These are phyloP conservation scores for Sylvicola cinctus DNA, from an alignment of 2,888 invertebrate species.

Conservation along the genomic window DNA sequence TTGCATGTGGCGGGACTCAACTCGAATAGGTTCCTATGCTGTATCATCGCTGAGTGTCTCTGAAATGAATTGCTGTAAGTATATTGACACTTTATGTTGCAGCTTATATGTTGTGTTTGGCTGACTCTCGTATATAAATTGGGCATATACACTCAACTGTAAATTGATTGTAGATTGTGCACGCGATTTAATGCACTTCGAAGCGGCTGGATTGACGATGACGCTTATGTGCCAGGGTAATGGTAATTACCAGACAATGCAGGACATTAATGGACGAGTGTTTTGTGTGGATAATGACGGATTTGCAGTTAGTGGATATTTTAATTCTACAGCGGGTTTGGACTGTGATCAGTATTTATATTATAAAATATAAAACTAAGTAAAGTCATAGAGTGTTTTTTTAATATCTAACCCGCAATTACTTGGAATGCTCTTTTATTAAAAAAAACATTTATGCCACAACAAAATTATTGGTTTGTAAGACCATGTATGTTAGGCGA, in stretches of 20 bases:
- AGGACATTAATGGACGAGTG: slow-evolving; percentile 27
- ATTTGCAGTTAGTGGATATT: slow-evolving; percentile 20
- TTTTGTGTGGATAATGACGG: slow-evolving; percentile 43
- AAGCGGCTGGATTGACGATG: slow-evolving; percentile 27
- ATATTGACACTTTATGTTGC: slow-evolving; percentile 5
- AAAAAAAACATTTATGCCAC: too few relatives aligned
- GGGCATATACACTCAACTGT: not conserved
- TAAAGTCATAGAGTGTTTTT: too few relatives aligned
- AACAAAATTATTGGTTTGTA: too few relatives aligned
- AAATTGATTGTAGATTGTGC: slow-evolving; percentile 32
- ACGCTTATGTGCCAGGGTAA: slow-evolving; percentile 29
- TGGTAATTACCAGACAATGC: slow-evolving; percentile 36
- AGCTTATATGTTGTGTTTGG: not conserved
- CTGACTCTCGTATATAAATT: not conserved
- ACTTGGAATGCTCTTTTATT: too few relatives aligned
- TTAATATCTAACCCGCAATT: too few relatives aligned
- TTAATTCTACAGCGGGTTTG: too few relatives aligned
- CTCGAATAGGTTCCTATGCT: slow-evolving; percentile 32
- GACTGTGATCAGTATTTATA: not conserved
- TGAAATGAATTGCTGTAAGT: slow-evolving; percentile 36
- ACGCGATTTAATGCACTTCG: slow-evolving; percentile 32
- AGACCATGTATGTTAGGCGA: too few relatives aligned
- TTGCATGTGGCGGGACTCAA: slow-evolving; percentile 38
- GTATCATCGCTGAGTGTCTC: slow-evolving; percentile 16
- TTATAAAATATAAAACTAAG: too few relatives aligned